These are phyloP conservation scores for Vidua macroura DNA, from an alignment of 2,113 vertebrate species.

Conservation along the genomic window DNA sequence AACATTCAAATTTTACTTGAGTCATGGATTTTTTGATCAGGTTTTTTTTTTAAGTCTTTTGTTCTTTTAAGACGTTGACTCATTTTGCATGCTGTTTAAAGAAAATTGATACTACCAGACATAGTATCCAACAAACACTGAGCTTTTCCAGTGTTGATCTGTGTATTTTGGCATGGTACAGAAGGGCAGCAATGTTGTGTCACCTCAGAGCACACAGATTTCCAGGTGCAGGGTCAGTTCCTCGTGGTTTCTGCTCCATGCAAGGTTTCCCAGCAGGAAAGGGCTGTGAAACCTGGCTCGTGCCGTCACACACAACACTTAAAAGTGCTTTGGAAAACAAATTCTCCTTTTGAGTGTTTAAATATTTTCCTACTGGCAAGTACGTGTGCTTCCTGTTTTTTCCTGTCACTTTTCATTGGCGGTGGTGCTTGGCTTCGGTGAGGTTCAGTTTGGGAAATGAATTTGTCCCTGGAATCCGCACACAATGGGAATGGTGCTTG, in stretches of 20 bases:
- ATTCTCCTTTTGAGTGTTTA: neutral
- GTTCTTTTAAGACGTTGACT: neutral
- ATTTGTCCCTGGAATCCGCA: rapidly evolving
- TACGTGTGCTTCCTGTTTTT: neutral
- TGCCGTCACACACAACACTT: neutral
- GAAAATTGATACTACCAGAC: neutral
- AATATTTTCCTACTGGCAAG: neutral
- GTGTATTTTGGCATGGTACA: neutral
- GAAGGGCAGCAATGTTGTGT: neutral
- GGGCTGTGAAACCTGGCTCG: rapidly evolving
- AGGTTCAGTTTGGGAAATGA: neutral
- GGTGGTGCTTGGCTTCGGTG: neutral
- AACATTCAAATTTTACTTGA: neutral
- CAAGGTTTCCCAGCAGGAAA: neutral
- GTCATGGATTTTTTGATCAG: neutral
- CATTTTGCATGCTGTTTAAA: neutral
- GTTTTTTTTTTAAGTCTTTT: neutral
- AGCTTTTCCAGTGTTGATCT: neutral
- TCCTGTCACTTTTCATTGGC: neutral
- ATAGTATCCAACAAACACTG: neutral
- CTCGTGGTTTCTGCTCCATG: neutral
- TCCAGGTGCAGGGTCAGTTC: neutral
- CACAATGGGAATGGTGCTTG: rapidly evolving
- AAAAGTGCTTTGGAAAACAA: neutral
- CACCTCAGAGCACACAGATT: neutral